These are phyloP conservation scores for Nomada fucata DNA, from an alignment of 2,888 invertebrate genomes.

Conservation along the genomic window DNA sequence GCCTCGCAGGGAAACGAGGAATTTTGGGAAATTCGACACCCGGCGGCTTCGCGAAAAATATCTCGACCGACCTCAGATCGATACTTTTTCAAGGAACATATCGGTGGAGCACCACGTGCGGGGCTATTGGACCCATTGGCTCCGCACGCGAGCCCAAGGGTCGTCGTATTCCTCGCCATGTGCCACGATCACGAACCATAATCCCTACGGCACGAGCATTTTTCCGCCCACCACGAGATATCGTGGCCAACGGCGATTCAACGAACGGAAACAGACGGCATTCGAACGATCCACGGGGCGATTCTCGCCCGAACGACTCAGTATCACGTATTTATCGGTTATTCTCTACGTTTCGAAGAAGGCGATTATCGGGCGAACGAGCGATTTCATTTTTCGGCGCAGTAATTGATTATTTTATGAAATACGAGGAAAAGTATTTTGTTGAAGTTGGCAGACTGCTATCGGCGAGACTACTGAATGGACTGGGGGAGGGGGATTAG, in stretches of 20 bases:
- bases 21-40: background rate
- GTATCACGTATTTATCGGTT: too few species aligned
- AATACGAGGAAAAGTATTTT: too few species aligned
- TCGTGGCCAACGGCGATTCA: slow-evolving; percentile 36
- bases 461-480: slow-evolving; percentile 34
- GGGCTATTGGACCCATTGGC: slow-evolving; percentile 53
- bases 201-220: slow-evolving; percentile 32
- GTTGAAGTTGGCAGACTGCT: too few species aligned
- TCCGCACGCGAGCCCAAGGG: slow-evolving; percentile 37
- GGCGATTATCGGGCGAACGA: too few species aligned
- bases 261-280: slow-evolving; percentile 21
- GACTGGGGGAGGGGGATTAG: slow-evolving; percentile 3
- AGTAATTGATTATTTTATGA: too few species aligned
- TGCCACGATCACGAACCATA: slow-evolving; percentile 4
- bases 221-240: slow-evolving; percentile 45
- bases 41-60: slow-evolving; percentile 33
- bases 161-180: slow-evolving; percentile 17
- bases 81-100: slow-evolving; percentile 51
- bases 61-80: slow-evolving; percentile 44
- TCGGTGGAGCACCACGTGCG: slow-evolving; percentile 50
- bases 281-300: slow-evolving; percentile 5
- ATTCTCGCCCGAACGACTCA: background rate
- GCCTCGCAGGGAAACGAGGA: background rate
- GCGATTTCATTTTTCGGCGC: too few species aligned
- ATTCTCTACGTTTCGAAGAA: too few species aligned